Evolutionary conservation across 2,797 vertebrate genomes (phyloP), one percentile per base, ranked within the genome.

Genomic region (Anisognathus igniventris): DNA sequence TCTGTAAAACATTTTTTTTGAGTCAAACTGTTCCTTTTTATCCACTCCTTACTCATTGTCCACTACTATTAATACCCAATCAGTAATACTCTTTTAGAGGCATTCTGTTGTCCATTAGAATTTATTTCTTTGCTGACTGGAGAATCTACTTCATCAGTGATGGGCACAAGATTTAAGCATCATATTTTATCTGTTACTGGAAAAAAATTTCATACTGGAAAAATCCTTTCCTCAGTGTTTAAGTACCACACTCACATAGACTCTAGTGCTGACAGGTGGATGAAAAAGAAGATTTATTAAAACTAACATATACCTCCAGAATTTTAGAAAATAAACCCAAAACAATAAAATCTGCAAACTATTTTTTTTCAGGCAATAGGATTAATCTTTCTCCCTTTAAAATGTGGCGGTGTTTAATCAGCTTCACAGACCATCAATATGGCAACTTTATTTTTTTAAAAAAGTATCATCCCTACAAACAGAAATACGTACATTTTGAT

Each of bases 331-430:
- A 8, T 15, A 48, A 50, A 1, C 1, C 17, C 18, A 35, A 37
- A 31, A 2, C 1, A 14, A 12, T 12, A 23, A n/a, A 47, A 18
- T 23, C 8, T 23, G 61, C 40, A 14, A 42, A 28, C 2, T 9
- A 6, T 17, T 51, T 6, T 0, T 35, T 1, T 28, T 35, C 16
- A 39, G 10, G 3, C 7, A 70, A 31, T 12, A 64, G 6, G 54
- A 56, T 58, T 72, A 3, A 35, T 25, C 2, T 21, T 6, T 79
- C 4, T 71, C 24, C 22, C 6, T 61, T 61, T 48, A 54, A 54
- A 82, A 35, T 20, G 0, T 27, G 2, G 3, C 30, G 10, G 9
- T 84, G 12, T 39, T 65, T 40, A 77, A n/a, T 6, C 10, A 15
- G 3, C 12, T 81, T 72, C 4, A 6, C 47, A 81, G 79, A 71